Base-by-base conservation (phyloP, 2,797 vertebrate genomes). In the Anas bahamensis region DNA sequence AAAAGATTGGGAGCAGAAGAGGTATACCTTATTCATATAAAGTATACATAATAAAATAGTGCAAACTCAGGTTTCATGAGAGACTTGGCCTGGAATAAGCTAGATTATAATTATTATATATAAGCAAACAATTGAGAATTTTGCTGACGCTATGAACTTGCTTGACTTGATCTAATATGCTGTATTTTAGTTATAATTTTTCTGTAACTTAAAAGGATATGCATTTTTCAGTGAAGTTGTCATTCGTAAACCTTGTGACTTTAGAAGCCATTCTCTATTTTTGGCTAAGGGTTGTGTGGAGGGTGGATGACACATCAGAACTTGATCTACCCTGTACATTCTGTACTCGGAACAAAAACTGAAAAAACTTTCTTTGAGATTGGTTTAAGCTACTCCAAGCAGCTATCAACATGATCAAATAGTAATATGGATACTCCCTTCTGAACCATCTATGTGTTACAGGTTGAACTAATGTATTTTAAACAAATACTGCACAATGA, bases 241-340 rank as follows among this genome's bases (percentile, higher is more conserved):
- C 83, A 93, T 87, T 93, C 29, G 74, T 56, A 91, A 92, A 77
- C 41, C 23, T 92, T 52, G 37, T 92, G 65, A 53, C 55, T 90
- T 88, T 91, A 35, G 69, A 82, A 94, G 17, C 57, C 28, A 6
- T 77, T 92, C 31, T 53, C 88, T 70, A 19, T 77, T 86, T 91
- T 79, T 82, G 93, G 92, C 75, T 89, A 65, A 63, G 50, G 70
- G 41, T 59, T 90, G 17, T 81, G 28, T 72, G n/a, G 64, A 94
- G 74, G 46, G 60, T 88, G 57, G 29, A 35, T 94, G 78, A 90
- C 72, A 89, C 63, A 95, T 41, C 68, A 86, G 89, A 86, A 84
- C 92, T 95, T 89, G 81, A 87, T 88, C 39, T 92, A 95, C 55
- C 59, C 75, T 57, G 97, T 69, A 97, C 96, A 89, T 88, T 95